Evolutionary conservation across 2,888 invertebrate genomes (phyloP), one percentile per base, ranked within the genome.

Genomic region (Lottia scabra): DNA sequence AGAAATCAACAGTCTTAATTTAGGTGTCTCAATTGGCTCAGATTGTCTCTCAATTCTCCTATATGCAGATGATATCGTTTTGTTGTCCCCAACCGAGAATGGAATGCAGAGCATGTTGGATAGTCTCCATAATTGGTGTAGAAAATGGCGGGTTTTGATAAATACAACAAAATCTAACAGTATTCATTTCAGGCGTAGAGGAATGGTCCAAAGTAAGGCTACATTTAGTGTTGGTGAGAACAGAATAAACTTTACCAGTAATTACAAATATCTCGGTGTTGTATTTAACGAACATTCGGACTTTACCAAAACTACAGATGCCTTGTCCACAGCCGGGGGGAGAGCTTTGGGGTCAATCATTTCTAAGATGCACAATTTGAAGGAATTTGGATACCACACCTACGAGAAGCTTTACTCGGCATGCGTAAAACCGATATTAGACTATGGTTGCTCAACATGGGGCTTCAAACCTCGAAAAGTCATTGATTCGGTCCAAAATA

Each of bases 221-320:
- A 30, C 1, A n/a, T 75, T 77, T 62, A 30, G 48, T 30, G 63
- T 76, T 30, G 74, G 76, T n/a, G 68, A 72, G n/a, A 68, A 72
- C 56, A 27, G 63, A 19, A 10, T 75, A 13, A 67, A 75, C 63
- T 64, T 30, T 5, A 71, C 74, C 2, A 65, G 63, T 12, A 27
- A 63, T 13, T 77, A 73, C 44, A 77, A 73, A 62, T 77, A 77
- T 45, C 67, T 75, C 19, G 77, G 77, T 8, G 71, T 75, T 4
- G 73, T 63, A 10, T 75, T 76, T 43, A 16, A 68, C 44, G 63
- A 65, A 63, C 74, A 72, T 1, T 15, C 16, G 13, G n/a, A 65
- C 13, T 70, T 70, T n/a, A 10, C 19, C 1, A 45, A 15, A 5
- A 56, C 44, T 30, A n/a, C 70, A 5, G 38, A 70, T 45, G 8